These are phyloP conservation scores for Andrena trimmerana DNA, from an alignment of 2,888 invertebrate genomes.

Conservation along the genomic window DNA sequence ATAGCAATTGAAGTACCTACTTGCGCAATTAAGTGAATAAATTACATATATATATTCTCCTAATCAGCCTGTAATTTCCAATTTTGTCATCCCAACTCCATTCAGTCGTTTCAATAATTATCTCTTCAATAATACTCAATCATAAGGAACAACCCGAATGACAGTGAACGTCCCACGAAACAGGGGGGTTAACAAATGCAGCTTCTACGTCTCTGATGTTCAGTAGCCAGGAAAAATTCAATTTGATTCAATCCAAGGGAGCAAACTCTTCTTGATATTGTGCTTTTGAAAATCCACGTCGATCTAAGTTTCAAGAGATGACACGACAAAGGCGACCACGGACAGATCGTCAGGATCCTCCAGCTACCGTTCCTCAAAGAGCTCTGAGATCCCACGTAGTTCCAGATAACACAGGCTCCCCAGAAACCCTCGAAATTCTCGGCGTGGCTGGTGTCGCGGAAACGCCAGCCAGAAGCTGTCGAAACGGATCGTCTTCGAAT, in stretches of 20 bases:
- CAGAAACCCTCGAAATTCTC: constrained; percentile 36
- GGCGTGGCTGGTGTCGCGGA: constrained; percentile 17
- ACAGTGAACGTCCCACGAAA: neutral
- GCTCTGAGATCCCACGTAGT: constrained; percentile 30
- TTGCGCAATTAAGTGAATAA: too few relatives aligned
- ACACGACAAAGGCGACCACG: constrained; percentile 31
- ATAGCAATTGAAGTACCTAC: too few relatives aligned
- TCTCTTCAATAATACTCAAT: neutral
- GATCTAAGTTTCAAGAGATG: constrained; percentile 21
- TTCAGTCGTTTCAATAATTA: neutral
- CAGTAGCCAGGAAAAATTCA: neutral
- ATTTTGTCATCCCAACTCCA: neutral
- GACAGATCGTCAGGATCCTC: constrained; percentile 37
- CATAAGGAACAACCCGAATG: too few relatives aligned
- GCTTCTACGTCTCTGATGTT: neutral
- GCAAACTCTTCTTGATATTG: constrained; percentile 21
- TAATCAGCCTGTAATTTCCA: neutral
- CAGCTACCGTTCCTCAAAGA: constrained; percentile 51
- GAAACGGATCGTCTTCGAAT: constrained; percentile 21
- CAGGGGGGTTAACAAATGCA: neutral
- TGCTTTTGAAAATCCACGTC: constrained; percentile 11
- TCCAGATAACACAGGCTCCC: neutral
- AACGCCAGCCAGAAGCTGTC: constrained; percentile 13
- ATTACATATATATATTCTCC: too few relatives aligned
- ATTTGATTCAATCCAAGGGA: neutral